Evolutionary conservation across 2,797 vertebrate species (phyloP), one percentile per base, ranked within the genome.

Genomic region (Hipposideros larvatus): DNA sequence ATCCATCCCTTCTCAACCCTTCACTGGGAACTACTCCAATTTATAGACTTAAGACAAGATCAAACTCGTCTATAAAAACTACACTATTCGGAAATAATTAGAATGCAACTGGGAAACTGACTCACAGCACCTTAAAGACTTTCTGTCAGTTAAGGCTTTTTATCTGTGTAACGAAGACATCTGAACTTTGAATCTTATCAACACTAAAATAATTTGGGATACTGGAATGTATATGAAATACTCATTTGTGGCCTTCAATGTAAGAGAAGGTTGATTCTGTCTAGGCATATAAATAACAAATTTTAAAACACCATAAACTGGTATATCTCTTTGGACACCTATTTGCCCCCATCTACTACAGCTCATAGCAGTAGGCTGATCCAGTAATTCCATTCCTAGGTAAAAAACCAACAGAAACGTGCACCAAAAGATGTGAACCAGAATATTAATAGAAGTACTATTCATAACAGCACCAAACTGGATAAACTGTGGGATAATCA

Each of bases 11-110:
- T 85, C 34, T 85, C n/a, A 61, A 15, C 0, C 4, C 46, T 57
- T 95, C 57, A 53, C 15, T 70, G 68, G 51, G 46, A 91, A 91
- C 41, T 31, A 61, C 24, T 86, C 37, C 66, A 55, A 89, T 91
- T 71, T 68, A 46, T 14, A 85, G 55, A 73, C 13, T 55, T 63
- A 57, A 80, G 26, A 18, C 13, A 75, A 89, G 16, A 24, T 46
- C 59, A 55, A 83, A 41, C 11, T 74, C 11, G 53, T 48, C 80
- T 83, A 11, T 55, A 43, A 84, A 84, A 90, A 41, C 11, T 41
- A 48, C 61, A 34, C 7, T 46, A 15, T 9, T 26, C 14, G 83
- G 22, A 94, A 92, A 94, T 26, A 73, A 61, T 73, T n/a, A 78
- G 48, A 82, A 87, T 73, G 34, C 7, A 41, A 41, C 1, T 87